phyloP scores from a whole-genome alignment of 2,113 vertebrate species.

The Ondatra zibethicus region DNA sequence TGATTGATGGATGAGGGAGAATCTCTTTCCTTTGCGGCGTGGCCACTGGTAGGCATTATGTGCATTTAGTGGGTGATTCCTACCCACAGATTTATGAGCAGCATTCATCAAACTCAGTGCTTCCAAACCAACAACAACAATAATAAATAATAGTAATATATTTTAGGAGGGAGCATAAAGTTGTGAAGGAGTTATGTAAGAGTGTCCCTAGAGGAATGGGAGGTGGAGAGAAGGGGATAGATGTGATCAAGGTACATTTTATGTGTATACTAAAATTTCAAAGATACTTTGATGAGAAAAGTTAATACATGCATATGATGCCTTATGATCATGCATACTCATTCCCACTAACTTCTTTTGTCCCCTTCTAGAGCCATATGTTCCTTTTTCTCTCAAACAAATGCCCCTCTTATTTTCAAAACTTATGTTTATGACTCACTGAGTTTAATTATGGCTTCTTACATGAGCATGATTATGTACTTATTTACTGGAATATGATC shows the following conservation, averaged over 20 bases:
- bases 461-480: background rate
- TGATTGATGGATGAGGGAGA: no score
- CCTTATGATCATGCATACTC: background rate
- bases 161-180: background rate
- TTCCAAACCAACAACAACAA: background rate
- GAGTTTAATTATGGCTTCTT: background rate
- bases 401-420: no score
- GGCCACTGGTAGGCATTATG: no score
- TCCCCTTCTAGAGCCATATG: background rate
- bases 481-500: background rate
- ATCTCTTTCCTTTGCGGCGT: background rate
- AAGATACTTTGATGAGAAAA: background rate
- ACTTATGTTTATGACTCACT: background rate
- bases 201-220: background rate
- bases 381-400: background rate
- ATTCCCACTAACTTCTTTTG: background rate
- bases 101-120: background rate
- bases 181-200: background rate
- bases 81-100: background rate
- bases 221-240: background rate
- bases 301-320: background rate
- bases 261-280: background rate
- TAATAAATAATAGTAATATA: background rate
- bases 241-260: background rate
- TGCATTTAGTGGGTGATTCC: background rate